Evolutionary conservation across 2,113 vertebrate species (phyloP).

Genomic region (Aramus guarauna): DNA sequence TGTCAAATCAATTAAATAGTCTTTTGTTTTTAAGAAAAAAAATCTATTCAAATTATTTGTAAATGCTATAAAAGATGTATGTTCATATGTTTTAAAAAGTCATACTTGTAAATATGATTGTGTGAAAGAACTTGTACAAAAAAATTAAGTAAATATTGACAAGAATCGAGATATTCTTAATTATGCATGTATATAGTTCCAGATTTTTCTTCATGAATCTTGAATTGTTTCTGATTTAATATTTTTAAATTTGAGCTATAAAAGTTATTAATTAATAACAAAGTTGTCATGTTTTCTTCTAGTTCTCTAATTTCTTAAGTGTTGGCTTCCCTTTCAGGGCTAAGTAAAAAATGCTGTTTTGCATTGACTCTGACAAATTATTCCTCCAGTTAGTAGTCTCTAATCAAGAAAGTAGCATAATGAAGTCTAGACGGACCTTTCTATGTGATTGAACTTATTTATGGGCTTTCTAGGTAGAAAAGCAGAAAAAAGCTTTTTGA

Average conservation of each 20-base stretch:
- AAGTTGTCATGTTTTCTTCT: background rate
- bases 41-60: background rate
- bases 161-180: slow-evolving; percentile 26
- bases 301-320: background rate
- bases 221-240: slow-evolving; percentile 28
- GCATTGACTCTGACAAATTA: background rate
- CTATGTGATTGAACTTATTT: background rate
- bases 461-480: background rate
- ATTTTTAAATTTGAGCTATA: slow-evolving; percentile 54
- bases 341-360: background rate
- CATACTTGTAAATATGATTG: slow-evolving; percentile 16
- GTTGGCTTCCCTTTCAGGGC: background rate
- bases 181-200: slow-evolving; percentile 40
- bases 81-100: slow-evolving; percentile 36
- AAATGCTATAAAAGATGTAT: slow-evolving; percentile 33
- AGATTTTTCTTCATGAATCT: slow-evolving; percentile 17
- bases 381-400: background rate
- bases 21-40: background rate
- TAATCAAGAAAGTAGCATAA: background rate
- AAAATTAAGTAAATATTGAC: slow-evolving; percentile 7
- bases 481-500: background rate
- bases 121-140: slow-evolving; percentile 43
- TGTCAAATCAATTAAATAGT: background rate
- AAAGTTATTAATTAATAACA: slow-evolving; percentile 31
- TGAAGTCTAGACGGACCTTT: background rate